A percentile compares a stretch with the other conserved stretches of the same genome.
These are phyloP conservation scores for Harpalus rubripes DNA, from an alignment of 2,888 invertebrate genomes.

Conservation along the genomic window DNA sequence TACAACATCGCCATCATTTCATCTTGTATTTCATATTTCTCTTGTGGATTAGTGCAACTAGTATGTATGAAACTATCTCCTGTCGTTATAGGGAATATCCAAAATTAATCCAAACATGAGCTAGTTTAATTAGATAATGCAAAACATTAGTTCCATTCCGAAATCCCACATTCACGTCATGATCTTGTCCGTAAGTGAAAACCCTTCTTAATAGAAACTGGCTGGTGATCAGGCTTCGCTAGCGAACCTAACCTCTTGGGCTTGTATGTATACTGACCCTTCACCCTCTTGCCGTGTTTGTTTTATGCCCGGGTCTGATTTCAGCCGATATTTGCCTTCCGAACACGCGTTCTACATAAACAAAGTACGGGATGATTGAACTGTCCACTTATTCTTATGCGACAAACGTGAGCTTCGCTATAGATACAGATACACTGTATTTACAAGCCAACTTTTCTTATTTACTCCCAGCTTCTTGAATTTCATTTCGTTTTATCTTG, in stretches of 20 bases:
- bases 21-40: too few species aligned
- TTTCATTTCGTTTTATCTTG: conserved; percentile 48
- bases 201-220: conserved; percentile 51
- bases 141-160: conserved; percentile 40
- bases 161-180: conserved; percentile 51
- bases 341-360: conserved; percentile 60
- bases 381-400: conserved; percentile 61
- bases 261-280: too few species aligned
- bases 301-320: conserved; percentile 58
- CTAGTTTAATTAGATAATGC: conserved; percentile 43
- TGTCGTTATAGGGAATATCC: background rate
- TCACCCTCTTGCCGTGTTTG: conserved; percentile 27
- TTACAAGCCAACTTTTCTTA: conserved; percentile 42
- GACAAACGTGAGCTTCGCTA: conserved; percentile 39
- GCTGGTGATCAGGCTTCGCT: conserved; percentile 24
- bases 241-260: too few species aligned
- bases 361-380: conserved; percentile 61
- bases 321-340: conserved; percentile 60
- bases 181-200: conserved; percentile 42
- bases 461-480: conserved; percentile 40
- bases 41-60: too few species aligned
- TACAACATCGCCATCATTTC: too few species aligned
- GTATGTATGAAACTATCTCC: too few species aligned
- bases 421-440: conserved; percentile 41
- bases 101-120: background rate